Percentiles rank a stretch among this genome's conserved stretches.
Conservation (phyloP, 2,797 vertebrate genomes). For the Percopsis omiscomaycus region DNA sequence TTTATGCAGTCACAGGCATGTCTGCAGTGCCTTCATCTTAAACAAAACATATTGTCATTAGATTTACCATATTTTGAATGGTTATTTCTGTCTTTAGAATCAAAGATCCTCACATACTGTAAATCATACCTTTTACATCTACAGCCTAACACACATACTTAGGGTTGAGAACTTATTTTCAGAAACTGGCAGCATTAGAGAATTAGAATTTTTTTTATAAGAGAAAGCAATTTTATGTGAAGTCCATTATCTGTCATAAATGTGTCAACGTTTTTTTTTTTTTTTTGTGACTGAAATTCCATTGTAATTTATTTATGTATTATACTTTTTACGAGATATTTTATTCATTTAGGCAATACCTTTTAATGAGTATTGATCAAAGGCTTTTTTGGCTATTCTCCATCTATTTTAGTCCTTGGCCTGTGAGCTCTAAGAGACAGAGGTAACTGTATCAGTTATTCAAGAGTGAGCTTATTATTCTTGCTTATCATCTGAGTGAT, state of each 20-base stretch:
- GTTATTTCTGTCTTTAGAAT: slow-evolving; percentile 23
- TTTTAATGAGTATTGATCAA: slow-evolving; percentile 42
- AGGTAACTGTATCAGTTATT: slow-evolving; percentile 20
- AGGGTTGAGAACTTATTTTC: slow-evolving; percentile 20
- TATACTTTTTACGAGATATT: slow-evolving; percentile 27
- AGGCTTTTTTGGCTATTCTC: slow-evolving; percentile 30
- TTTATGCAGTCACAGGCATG: not conserved
- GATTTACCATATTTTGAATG: slow-evolving; percentile 17
- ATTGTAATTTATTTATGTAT: not conserved
- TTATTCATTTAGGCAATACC: slow-evolving; percentile 30
- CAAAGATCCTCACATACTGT: slow-evolving; percentile 10
- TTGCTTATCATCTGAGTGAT: slow-evolving; percentile 10
- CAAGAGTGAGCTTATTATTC: slow-evolving; percentile 19
- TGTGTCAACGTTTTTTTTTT: slow-evolving; percentile 1
- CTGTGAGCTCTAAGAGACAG: slow-evolving; percentile 12
- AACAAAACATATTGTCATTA: slow-evolving; percentile 35
- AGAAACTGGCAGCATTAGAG: slow-evolving; percentile 5
- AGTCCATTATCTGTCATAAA: slow-evolving; percentile 7
- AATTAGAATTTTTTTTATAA: slow-evolving; percentile 12
- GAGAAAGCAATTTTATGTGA: slow-evolving; percentile 6
- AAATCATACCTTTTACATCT: slow-evolving; percentile 23
- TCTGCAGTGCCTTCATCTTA: slow-evolving; percentile 18
- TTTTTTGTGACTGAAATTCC: not conserved
- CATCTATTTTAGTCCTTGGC: slow-evolving; percentile 16
- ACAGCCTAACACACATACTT: slow-evolving; percentile 11